Base-by-base conservation (phyloP, 2,888 invertebrate species). In the Kuschelorhynchus macadamiae region DNA sequence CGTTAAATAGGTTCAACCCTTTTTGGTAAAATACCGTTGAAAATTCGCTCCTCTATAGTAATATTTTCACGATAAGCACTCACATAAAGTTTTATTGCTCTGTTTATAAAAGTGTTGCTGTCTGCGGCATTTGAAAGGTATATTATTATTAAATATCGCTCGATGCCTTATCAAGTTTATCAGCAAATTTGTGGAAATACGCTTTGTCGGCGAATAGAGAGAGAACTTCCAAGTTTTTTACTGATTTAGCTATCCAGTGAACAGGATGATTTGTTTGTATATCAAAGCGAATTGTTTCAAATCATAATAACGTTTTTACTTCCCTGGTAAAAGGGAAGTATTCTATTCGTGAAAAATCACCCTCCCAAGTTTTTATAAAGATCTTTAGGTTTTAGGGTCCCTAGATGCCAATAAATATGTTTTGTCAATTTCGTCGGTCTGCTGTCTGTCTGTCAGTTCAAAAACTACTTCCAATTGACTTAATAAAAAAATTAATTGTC, bases 61-160 rank as follows among this genome's bases (percentile, higher is more conserved):
- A 62, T 62, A 62, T 49, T 62, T 67, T 68, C 63, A 68, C 41
- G 63, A 63, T 68, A 68, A 63, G 63, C 61, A 65, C 61, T 65
- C 61, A 53, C 41, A 55, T 53, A 68, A 59, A 63, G 12, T 64
- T 68, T 68, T 68, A 68, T 68, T 68, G 68, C 68, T 52, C 47
- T 64, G 68, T 64, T 68, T 68, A 64, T 68, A 68, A 59, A 68
- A 68, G 41, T 64, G 50, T 59, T 56, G 49, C 41, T 67, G 57
- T 52, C 47, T 55, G 63, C 68, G 64, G 64, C 59, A 70, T 61
- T 70, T 65, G 61, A 66, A 70, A 70, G 65, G 63, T 65, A 55
- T 64, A 64, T 64, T 64, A 63, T 60, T 67, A 70, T 65, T 68
- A 56, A 69, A 70, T 70, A 70, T 61, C 65, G 65, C 61, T 65